These are phyloP conservation scores for Dinocampus coccinellae DNA, from an alignment of 2,888 invertebrate species.

Conservation along the genomic window DNA sequence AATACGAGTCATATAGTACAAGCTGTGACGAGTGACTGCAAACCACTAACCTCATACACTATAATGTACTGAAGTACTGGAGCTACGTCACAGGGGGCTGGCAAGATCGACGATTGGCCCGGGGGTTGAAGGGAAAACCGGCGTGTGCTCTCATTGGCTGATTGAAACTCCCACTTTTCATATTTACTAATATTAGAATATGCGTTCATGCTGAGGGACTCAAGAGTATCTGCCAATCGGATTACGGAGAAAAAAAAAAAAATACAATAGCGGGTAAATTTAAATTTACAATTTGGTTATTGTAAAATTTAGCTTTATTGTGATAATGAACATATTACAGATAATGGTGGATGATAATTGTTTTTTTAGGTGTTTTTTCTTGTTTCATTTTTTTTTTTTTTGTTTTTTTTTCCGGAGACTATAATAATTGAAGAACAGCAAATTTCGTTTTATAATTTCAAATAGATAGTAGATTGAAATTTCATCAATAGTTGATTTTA, in stretches of 20 bases:
- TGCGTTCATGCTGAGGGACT: too few relatives aligned
- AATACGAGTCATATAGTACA: too few relatives aligned
- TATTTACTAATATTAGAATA: too few relatives aligned
- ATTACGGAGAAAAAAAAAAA: too few relatives aligned
- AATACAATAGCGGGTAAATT: background rate
- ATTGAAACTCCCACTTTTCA: background rate
- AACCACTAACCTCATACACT: too few relatives aligned
- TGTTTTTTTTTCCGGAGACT: background rate
- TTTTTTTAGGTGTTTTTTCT: background rate
- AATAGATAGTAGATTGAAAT: background rate
- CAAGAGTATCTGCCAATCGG: too few relatives aligned
- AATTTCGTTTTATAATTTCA: background rate
- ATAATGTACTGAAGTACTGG: too few relatives aligned
- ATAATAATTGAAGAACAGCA: background rate
- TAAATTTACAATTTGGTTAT: constrained; percentile 1
- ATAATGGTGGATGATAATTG: constrained; percentile 13
- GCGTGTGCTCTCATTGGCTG: background rate
- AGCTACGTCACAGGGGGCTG: constrained; percentile 10
- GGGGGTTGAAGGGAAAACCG: constrained; percentile 42
- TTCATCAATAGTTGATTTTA: constrained; percentile 1
- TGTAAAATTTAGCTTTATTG: constrained; percentile 64
- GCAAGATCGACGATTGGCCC: background rate
- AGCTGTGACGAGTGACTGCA: too few relatives aligned
- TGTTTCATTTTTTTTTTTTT: background rate
- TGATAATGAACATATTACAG: constrained; percentile 57